Evolutionary conservation across 2,888 invertebrate species (phyloP).

Genomic region (Danaus chrysippus): DNA sequence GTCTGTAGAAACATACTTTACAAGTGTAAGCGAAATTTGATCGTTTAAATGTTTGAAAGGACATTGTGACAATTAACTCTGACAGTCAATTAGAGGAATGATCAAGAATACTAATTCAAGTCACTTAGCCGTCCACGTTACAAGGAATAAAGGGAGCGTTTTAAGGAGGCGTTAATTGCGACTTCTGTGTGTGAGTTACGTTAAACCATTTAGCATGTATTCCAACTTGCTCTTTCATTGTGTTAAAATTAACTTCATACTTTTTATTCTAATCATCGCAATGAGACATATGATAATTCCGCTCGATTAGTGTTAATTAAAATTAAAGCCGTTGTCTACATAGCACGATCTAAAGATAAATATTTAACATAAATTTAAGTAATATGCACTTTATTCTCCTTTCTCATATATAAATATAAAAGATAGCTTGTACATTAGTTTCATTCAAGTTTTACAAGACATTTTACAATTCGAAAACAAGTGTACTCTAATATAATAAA

Average conservation of each 20-base stretch:
- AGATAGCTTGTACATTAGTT: too few species aligned
- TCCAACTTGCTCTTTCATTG: conserved; percentile 36
- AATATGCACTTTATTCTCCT: too few species aligned
- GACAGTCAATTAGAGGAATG: conserved; percentile 53
- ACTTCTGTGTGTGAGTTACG: conserved; percentile 41
- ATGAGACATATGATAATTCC: too few species aligned
- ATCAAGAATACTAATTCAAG: conserved; percentile 54
- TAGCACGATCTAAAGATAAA: too few species aligned
- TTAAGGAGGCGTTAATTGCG: conserved; percentile 52
- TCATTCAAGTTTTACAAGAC: too few species aligned
- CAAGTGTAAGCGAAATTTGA: conserved; percentile 14
- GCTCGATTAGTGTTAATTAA: too few species aligned
- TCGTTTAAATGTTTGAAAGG: conserved; percentile 32
- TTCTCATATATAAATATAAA: too few species aligned
- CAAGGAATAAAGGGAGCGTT: conserved; percentile 45
- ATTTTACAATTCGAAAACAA: not conserved
- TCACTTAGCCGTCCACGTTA: conserved; percentile 49
- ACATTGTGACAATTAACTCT: conserved; percentile 40
- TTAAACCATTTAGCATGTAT: conserved; percentile 33
- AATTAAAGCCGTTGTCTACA: too few species aligned
- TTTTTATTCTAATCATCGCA: conserved; percentile 8
- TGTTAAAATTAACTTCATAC: conserved; percentile 40
- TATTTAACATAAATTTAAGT: too few species aligned
- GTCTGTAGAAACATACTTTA: too few species aligned
- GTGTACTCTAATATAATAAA: not conserved